Percentiles rank a stretch among this genome's conserved stretches.
phyloP scores from a whole-genome alignment of 2,113 vertebrate species.

The Apteryx mantelli region DNA sequence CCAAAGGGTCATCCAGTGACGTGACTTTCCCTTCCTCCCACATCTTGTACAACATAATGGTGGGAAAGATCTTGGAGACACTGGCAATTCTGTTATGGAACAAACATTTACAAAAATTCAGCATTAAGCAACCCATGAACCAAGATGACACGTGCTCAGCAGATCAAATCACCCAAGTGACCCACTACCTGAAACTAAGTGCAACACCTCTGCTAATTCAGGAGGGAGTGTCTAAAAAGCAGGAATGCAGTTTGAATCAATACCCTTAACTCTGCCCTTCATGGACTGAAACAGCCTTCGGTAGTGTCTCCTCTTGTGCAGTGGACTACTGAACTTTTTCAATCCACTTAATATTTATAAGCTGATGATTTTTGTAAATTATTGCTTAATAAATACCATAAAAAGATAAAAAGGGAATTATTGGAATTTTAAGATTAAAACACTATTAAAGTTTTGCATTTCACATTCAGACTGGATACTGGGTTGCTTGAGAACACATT shows the following conservation, averaged over 20 bases:
- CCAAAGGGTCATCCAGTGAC: conserved; percentile 89
- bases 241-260: not conserved
- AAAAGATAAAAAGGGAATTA: not conserved
- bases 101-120: not conserved
- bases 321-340: not conserved
- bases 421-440: not conserved
- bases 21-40: conserved; percentile 88
- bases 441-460: not conserved
- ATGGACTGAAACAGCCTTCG: not conserved
- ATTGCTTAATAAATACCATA: not conserved
- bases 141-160: not conserved
- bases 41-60: conserved; percentile 91
- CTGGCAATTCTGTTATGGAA: conserved; percentile 84
- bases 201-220: not conserved
- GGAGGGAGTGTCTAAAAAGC: not conserved
- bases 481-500: not conserved
- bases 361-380: not conserved
- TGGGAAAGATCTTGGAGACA: conserved; percentile 91
- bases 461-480: not conserved
- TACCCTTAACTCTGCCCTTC: not conserved
- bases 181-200: not conserved
- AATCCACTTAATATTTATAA: not conserved
- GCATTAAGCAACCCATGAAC: not conserved
- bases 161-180: not conserved
- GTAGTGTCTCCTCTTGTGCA: not conserved